Evolutionary conservation across 2,797 vertebrate genomes (phyloP), one percentile per base, ranked within the genome.

Genomic region (Takifugu rubripes): DNA sequence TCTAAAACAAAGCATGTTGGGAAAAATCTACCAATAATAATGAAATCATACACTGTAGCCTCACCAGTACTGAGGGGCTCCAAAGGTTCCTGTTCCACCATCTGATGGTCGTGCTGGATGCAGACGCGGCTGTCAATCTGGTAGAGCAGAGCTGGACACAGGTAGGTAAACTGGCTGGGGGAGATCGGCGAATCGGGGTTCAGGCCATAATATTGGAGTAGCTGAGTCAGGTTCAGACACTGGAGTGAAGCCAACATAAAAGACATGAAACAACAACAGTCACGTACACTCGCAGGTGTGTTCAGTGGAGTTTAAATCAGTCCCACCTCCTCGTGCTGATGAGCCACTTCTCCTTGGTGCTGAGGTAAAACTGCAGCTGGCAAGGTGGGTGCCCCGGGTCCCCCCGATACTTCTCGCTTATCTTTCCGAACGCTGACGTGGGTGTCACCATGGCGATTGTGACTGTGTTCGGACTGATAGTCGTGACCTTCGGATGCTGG

Each of bases 91-190:
- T 93, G 91, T 80, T 92, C 89, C 54, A 92, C 87, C 79, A 93
- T 84, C 55, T 92, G 90, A 72, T 94, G 92, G 71, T 92, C 92
- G 86, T 98, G 96, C 25, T 88, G 92, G 83, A 98, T 96, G 84
- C 97, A 99, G 74, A 96, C 87, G 5, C 96, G 92, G 43, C 93
- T 94, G 76, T 99, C 97, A 26, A 99, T 98, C 79, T 99, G 97
- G 86, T 99, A 99, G 0, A 99, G 92, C 78, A 99, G 74, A 5
- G 97, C 97, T 1, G 97, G 97, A 64, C 97, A 99, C 61, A 99
- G 86, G 74, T 94, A 97, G 2, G 93, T 90, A 57, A 99, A 99
- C 61, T 97, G 83, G n/a, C 75, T 86, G 1, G 91, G 93, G 52
- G 95, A 95, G 88, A 99, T 96, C n/a, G 89, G 88, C 7, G 92